phyloP scores from a whole-genome alignment of 2,797 vertebrate species.

The Sebastes variabilis region DNA sequence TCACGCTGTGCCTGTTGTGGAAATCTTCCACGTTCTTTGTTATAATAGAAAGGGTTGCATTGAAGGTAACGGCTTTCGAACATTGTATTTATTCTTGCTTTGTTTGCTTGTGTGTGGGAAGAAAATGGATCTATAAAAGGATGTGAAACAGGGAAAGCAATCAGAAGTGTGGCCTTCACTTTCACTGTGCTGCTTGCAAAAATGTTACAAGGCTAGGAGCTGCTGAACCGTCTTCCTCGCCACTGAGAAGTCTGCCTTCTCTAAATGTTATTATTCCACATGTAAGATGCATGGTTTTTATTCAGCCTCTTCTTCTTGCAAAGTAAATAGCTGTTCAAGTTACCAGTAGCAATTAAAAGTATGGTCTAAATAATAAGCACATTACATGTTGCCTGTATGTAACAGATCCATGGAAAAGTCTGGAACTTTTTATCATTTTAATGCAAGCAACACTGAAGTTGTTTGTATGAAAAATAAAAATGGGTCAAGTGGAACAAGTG shows the following conservation, averaged over 20 bases:
- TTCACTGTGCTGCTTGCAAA: conserved; percentile 47
- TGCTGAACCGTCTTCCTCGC: conserved; percentile 47
- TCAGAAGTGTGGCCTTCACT: conserved; percentile 74
- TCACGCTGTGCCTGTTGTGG: conserved; percentile 47
- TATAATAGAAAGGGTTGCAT: conserved; percentile 38
- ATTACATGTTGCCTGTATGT: neutral
- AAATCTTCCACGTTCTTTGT: conserved; percentile 63
- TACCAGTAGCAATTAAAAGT: conserved; percentile 33
- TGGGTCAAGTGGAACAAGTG: conserved; percentile 73
- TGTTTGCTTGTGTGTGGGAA: conserved; percentile 68
- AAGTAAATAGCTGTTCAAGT: neutral
- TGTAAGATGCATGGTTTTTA: conserved; percentile 17
- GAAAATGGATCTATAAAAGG: conserved; percentile 60
- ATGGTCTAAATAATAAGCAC: neutral
- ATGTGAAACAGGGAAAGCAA: conserved; percentile 62
- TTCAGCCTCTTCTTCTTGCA: conserved; percentile 13
- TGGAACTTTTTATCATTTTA: conserved; percentile 46
- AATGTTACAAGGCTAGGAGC: conserved; percentile 65
- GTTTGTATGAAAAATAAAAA: conserved; percentile 70
- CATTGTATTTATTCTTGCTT: conserved; percentile 61
- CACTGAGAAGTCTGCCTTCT: conserved; percentile 46
- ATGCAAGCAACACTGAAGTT: conserved; percentile 48
- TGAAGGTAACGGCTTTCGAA: conserved; percentile 69
- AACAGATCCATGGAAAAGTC: conserved; percentile 20
- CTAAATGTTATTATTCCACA: conserved; percentile 10